These are phyloP conservation scores for Apotomis turbidana DNA, from an alignment of 2,888 invertebrate genomes.

Conservation along the genomic window DNA sequence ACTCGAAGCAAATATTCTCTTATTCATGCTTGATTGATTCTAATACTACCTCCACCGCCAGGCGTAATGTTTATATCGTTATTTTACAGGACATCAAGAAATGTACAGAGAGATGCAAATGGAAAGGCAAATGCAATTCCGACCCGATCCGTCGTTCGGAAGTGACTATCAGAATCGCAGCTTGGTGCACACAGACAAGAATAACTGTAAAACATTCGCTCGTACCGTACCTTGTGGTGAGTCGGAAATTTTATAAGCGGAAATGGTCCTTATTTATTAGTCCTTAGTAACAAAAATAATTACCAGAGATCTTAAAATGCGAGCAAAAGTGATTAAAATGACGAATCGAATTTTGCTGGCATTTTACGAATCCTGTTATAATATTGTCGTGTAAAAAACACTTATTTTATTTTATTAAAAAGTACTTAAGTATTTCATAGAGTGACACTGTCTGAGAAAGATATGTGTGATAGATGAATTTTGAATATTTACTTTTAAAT, in stretches of 20 bases:
- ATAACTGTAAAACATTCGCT: constrained; percentile 37
- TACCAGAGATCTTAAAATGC: no score
- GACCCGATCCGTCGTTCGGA: constrained; percentile 54
- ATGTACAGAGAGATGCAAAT: constrained; percentile 50
- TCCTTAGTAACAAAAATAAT: no score
- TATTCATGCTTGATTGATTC: neutral
- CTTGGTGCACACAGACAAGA: constrained; percentile 59
- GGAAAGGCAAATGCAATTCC: constrained; percentile 41
- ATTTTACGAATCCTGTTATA: no score
- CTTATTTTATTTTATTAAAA: no score
- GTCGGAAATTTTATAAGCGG: neutral
- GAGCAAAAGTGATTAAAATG: no score
- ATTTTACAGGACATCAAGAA: constrained; percentile 51
- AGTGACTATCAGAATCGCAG: constrained; percentile 64
- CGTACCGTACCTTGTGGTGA: constrained; percentile 18
- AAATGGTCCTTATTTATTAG: neutral
- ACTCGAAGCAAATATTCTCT: no score
- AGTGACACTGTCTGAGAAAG: no score
- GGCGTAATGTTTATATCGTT: neutral
- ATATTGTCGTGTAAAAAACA: no score
- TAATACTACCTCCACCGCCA: neutral
- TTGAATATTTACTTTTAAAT: no score
- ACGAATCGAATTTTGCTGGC: no score
- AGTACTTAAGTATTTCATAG: no score
- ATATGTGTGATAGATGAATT: no score